Evolutionary conservation across 1,140 invertebrate species (phyloP), one percentile per base, ranked within the genome.

Genomic region (Drosophila chauvacae): DNA sequence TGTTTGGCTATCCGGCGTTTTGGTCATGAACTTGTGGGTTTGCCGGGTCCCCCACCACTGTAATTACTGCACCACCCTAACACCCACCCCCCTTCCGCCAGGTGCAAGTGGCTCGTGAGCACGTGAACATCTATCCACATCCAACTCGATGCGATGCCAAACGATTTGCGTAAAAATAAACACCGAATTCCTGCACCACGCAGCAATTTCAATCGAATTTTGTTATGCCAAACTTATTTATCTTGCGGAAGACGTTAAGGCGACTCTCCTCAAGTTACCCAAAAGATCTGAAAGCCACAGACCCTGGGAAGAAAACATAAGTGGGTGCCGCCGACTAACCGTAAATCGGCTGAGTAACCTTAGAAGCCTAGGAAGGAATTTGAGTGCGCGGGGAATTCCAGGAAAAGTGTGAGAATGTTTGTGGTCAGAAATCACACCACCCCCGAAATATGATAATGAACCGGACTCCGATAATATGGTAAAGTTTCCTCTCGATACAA

Each of bases 21-120:
- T 90, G 85, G 85, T 90, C 81, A 85, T 90, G 85, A 90, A 90
- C 85, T 90, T 90, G 85, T 76, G 81, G 81, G 73, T 60, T 78
- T 51, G 61, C 65, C 58, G 45, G 61, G 51, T 44, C 30, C 41
- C 51, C 33, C 50, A 28, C 26, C 26, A 48, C 26, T 18, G 37
- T 18, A 69, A 57, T 30, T 35, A 35, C 57, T 62, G 62, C 62
- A 62, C 35, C 45, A 26, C 65, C 58, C 42, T 9, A 20, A 33
- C 58, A 23, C 39, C 65, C 42, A 35, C 65, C 65, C 51, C 20
- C 69, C 51, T 42, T 30, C 33, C 11, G 42, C 18, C 51, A 45
- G 70, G 68, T 56, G 51, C 48, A 71, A 71, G 69, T 71, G 69
- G 53, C 66, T 53, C 23, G 39, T 16, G 20, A 45, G 70, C 70